Evolutionary conservation across 2,113 vertebrate genomes (phyloP).

Genomic region (Ptyas mucosa): DNA sequence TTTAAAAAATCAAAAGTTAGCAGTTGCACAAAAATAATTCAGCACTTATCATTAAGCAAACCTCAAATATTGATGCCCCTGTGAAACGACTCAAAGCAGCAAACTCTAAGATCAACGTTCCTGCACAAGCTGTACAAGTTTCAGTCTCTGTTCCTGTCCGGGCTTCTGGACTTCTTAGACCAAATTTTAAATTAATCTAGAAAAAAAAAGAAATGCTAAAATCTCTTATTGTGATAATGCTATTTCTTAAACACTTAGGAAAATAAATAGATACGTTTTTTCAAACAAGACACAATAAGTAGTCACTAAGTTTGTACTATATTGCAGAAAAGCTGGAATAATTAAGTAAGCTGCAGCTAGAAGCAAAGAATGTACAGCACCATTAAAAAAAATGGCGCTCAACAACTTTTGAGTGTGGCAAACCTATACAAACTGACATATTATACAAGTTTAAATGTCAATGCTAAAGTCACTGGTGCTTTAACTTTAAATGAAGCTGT

Average conservation of each 20-base stretch:
- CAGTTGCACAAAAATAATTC: neutral
- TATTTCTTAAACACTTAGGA: neutral
- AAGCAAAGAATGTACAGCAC: neutral
- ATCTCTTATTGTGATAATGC: neutral
- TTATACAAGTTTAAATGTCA: neutral
- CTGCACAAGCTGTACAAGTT: conserved; percentile 96
- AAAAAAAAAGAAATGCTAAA: conserved; percentile 12
- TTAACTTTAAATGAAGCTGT: neutral
- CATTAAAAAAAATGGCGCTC: neutral
- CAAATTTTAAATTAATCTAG: conserved; percentile 93
- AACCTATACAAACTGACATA: neutral
- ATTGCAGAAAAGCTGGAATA: neutral
- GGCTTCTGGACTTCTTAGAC: conserved; percentile 88
- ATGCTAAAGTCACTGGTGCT: neutral
- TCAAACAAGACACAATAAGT: neutral
- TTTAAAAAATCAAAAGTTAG: neutral
- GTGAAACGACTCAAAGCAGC: conserved; percentile 96
- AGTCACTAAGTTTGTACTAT: neutral
- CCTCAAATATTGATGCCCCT: conserved; percentile 94
- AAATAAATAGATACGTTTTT: neutral
- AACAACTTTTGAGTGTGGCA: neutral
- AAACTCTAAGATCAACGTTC: conserved; percentile 97
- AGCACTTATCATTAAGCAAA: conserved; percentile 63
- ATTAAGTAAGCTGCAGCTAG: neutral
- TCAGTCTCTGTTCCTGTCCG: conserved; percentile 96